phyloP scores from a whole-genome alignment of 2,888 invertebrate genomes.

The Hylaea fasciaria region DNA sequence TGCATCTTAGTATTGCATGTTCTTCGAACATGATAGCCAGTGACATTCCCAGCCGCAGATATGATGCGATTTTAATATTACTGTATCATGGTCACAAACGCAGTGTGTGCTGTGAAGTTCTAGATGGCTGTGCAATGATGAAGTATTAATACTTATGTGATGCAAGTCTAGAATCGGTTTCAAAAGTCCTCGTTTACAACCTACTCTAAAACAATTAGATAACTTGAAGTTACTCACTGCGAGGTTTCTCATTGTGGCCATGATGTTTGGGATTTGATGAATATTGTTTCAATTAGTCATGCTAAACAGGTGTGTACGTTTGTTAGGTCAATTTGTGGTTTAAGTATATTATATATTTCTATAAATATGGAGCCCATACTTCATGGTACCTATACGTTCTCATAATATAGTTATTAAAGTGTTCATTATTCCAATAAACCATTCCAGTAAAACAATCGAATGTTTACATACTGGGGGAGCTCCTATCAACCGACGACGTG shows the following conservation, averaged over 20 bases:
- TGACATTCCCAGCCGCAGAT: too few species aligned
- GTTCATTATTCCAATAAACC: slow-evolving; percentile 8
- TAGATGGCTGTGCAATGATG: too few species aligned
- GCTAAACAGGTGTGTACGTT: not conserved
- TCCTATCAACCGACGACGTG: not conserved
- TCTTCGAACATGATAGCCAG: too few species aligned
- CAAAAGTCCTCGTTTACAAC: slow-evolving; percentile 16
- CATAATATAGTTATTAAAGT: not conserved
- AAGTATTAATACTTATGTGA: not conserved
- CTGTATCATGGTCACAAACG: too few species aligned
- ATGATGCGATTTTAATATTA: too few species aligned
- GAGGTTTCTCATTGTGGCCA: slow-evolving; percentile 12
- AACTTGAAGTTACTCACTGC: slow-evolving; percentile 12
- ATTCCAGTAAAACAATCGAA: slow-evolving; percentile 17
- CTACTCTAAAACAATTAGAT: slow-evolving; percentile 26
- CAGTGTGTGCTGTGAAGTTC: too few species aligned
- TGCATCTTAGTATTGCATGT: too few species aligned
- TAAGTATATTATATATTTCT: not conserved
- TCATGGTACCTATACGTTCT: not conserved
- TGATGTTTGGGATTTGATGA: slow-evolving; percentile 2
- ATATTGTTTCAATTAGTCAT: slow-evolving; percentile 8
- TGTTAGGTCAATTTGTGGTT: not conserved
- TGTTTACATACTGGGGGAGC: slow-evolving; percentile 10
- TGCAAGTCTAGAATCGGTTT: slow-evolving; percentile 5
- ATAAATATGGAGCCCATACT: not conserved